Evolutionary conservation across 2,113 vertebrate species (phyloP).

Genomic region (Psephotus haematonotus): DNA sequence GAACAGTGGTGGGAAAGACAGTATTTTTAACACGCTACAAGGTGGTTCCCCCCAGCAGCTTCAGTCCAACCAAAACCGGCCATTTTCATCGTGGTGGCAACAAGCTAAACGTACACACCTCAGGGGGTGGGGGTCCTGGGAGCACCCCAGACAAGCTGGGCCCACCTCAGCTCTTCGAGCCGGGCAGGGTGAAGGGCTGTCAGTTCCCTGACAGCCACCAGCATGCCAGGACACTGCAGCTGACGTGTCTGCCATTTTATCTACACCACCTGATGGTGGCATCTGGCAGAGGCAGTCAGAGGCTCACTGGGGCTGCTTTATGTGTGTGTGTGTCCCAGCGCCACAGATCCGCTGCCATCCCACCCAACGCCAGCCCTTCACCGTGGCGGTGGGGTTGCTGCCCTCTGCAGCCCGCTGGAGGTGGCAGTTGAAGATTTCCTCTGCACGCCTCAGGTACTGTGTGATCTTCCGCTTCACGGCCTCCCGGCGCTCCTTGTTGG

Average conservation of each 20-base stretch:
- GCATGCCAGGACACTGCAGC: not conserved
- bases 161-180: not conserved
- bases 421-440: constrained; percentile 97
- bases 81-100: not conserved
- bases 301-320: not conserved
- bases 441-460: constrained; percentile 93
- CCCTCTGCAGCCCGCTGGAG: constrained; percentile 84
- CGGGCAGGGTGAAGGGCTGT: not conserved
- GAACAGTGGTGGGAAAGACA: not conserved
- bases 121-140: not conserved
- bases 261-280: not conserved
- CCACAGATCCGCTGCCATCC: not conserved
- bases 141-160: not conserved
- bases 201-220: not conserved
- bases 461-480: constrained; percentile 96
- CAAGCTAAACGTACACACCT: not conserved
- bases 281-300: not conserved
- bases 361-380: not conserved
- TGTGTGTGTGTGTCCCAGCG: not conserved
- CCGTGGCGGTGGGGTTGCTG: constrained; percentile 75
- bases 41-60: not conserved
- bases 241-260: not conserved
- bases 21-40: not conserved
- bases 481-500: constrained; percentile 92
- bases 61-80: not conserved